Evolutionary conservation across 2,797 vertebrate species (phyloP).

Genomic region (Oreochromis grahami): DNA sequence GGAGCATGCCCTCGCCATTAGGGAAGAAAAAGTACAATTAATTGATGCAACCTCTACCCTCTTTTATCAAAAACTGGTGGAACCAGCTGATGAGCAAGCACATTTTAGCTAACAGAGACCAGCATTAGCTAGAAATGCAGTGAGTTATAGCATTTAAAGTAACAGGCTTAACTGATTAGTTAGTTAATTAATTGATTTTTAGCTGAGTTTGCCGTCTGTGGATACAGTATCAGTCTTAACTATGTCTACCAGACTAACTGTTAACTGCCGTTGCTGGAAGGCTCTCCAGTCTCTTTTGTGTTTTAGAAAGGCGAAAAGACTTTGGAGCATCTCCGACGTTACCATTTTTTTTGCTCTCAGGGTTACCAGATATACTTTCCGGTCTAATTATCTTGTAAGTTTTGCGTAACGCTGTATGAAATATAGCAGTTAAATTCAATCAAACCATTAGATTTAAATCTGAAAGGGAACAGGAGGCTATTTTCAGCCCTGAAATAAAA

Average conservation of each 20-base stretch:
- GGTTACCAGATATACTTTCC: not conserved
- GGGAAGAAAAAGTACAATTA: not conserved
- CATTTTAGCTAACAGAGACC: not conserved
- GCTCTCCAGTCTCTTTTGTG: not conserved
- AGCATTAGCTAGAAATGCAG: not conserved
- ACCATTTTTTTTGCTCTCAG: not conserved
- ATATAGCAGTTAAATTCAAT: not conserved
- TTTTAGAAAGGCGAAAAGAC: fast-evolving
- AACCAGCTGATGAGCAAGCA: not conserved
- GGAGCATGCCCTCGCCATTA: not conserved
- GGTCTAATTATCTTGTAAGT: not conserved
- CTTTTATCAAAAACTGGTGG: not conserved
- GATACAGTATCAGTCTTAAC: not conserved
- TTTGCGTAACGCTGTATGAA: not conserved
- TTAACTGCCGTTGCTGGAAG: not conserved
- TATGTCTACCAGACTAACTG: not conserved
- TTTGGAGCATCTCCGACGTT: not conserved
- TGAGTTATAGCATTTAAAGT: not conserved
- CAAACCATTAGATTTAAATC: not conserved
- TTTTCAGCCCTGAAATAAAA: not conserved
- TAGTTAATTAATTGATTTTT: not conserved
- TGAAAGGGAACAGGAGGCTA: not conserved
- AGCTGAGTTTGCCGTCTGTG: not conserved
- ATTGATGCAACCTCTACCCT: not conserved
- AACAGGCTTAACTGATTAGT: not conserved